phyloP scores from a whole-genome alignment of 2,113 vertebrate species.

The Holacanthus passer region DNA sequence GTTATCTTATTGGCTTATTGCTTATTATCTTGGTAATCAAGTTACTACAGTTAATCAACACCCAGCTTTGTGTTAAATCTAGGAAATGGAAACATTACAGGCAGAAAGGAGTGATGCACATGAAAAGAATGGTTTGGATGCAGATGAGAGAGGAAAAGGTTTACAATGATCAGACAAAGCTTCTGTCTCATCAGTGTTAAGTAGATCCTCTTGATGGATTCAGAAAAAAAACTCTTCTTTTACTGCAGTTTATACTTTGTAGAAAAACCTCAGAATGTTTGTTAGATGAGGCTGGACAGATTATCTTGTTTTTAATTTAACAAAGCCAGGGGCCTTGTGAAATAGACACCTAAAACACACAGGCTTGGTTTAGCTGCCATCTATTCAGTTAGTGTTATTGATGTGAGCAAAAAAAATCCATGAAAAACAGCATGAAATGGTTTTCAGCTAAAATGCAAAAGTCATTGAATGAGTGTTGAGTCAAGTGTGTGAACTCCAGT shows the following conservation, averaged over 20 bases:
- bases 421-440: not conserved
- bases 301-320: slow-evolving; percentile 5
- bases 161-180: not conserved
- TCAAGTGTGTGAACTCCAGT: not conserved
- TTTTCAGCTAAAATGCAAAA: not conserved
- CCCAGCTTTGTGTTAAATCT: slow-evolving; percentile 6
- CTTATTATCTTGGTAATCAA: not conserved
- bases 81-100: not conserved
- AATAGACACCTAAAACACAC: not conserved
- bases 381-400: slow-evolving; percentile 1
- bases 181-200: not conserved
- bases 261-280: not conserved
- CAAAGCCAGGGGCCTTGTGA: not conserved
- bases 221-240: not conserved
- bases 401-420: not conserved
- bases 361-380: not conserved
- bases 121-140: not conserved
- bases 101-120: not conserved
- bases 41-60: not conserved
- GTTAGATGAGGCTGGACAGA: not conserved
- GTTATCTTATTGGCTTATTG: slow-evolving; percentile 11
- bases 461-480: not conserved
- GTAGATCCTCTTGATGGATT: not conserved
- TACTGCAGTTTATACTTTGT: not conserved
- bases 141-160: not conserved